phyloP scores from a whole-genome alignment of 2,797 vertebrate genomes.

The Gephyroberyx darwinii region DNA sequence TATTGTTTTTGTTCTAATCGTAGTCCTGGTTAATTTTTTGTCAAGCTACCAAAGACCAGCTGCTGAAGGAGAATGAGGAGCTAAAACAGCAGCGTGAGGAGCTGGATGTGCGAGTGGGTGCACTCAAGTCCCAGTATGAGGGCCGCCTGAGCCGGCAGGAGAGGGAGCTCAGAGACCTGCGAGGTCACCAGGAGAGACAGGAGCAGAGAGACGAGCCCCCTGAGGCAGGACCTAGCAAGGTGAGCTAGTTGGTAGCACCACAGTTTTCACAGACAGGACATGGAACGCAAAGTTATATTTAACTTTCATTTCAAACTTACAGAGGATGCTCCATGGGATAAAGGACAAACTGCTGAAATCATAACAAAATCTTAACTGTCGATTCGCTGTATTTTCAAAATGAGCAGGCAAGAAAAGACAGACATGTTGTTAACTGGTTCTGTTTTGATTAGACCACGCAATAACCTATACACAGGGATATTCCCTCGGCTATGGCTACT shows the following conservation, averaged over 20 bases:
- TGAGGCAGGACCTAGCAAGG: slow-evolving; percentile 89
- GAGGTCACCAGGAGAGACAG: slow-evolving; percentile 95
- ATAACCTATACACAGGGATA: too few relatives aligned
- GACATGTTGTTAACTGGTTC: too few relatives aligned
- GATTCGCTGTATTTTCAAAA: too few relatives aligned
- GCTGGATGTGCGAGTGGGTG: slow-evolving; percentile 92
- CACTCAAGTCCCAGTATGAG: slow-evolving; percentile 96
- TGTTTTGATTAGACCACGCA: too few relatives aligned
- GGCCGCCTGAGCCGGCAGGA: slow-evolving; percentile 93
- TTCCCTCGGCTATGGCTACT: too few relatives aligned
- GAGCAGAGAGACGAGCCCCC: slow-evolving; percentile 92
- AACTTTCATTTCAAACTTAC: background rate
- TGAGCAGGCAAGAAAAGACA: too few relatives aligned
- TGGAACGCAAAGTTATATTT: background rate
- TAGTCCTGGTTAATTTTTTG: background rate
- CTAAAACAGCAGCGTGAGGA: slow-evolving; percentile 95
- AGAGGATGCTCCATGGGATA: background rate
- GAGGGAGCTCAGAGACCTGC: slow-evolving; percentile 87
- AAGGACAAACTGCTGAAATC: too few relatives aligned
- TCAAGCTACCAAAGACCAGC: slow-evolving; percentile 87
- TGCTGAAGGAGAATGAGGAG: slow-evolving; percentile 93
- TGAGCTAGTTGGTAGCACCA: slow-evolving; percentile 49
- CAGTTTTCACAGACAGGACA: too few relatives aligned
- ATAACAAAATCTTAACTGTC: too few relatives aligned
- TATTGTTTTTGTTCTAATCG: background rate